Evolutionary conservation across 1,140 invertebrate genomes (phyloP).

Genomic region (Scylla paramamosain): DNA sequence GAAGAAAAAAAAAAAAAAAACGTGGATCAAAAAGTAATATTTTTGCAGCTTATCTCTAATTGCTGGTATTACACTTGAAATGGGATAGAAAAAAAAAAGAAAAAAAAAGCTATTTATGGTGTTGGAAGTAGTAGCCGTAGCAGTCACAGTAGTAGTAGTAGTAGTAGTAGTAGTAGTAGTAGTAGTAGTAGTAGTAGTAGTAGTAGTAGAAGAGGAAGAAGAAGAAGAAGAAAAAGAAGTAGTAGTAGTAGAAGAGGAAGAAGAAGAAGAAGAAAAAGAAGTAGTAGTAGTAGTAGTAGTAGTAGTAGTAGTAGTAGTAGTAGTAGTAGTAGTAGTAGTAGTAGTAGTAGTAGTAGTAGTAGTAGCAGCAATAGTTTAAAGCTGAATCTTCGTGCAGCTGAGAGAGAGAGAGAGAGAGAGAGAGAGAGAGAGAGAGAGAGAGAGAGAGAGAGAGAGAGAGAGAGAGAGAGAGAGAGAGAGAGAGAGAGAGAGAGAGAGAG

Average conservation of each 20-base stretch:
- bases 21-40: too few species aligned
- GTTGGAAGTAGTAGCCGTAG: neutral
- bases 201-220: neutral
- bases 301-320: neutral
- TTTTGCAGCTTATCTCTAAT: too few species aligned
- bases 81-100: too few species aligned
- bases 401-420: slow-evolving; percentile 16
- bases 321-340: neutral
- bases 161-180: neutral
- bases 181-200: neutral
- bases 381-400: neutral
- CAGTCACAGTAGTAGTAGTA: neutral
- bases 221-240: neutral
- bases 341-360: neutral
- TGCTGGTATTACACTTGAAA: too few species aligned
- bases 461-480: slow-evolving; percentile 31
- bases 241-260: neutral
- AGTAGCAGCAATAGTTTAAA: neutral
- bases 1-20: too few species aligned
- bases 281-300: neutral
- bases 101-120: neutral
- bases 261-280: neutral
- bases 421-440: slow-evolving; percentile 43
- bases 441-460: slow-evolving; percentile 43
- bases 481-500: slow-evolving; percentile 30